Base-by-base conservation (phyloP, 2,888 invertebrate species). In the Chamaedrilus cognettii region DNA sequence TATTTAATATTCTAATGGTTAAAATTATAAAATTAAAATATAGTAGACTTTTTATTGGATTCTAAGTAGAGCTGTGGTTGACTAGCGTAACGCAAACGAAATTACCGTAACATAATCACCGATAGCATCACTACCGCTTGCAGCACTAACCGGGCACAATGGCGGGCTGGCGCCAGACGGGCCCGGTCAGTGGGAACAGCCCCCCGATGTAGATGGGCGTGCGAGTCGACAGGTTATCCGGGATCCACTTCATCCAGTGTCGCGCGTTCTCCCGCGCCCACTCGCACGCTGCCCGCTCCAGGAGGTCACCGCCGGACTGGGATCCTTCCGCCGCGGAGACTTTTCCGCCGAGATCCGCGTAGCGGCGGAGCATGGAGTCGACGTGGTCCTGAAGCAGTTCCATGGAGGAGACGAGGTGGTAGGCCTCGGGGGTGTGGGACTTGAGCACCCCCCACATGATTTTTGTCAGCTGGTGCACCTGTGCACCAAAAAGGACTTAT, bases 171-270 rank as follows among this genome's bases (percentile, higher is more conserved):
- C 0, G 86, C 81, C 88, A 88, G 7, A 86, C 85, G 0, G 86
- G 83, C 0, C 88, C 88, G 26, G 85, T 85, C 70, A 90, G 84
- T 0, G 92, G 91, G 78, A 91, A 90, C 74, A 90, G 89, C 0
- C 90, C 90, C 26, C 89, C 89, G 42, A 90, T 87, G 74, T 86
- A 86, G 11, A 90, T 82, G 30, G 78, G 80, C 19, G 82, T 81
- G 75, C 85, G 84, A 60, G 77, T 77, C 3, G 77, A 76, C 33
- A 80, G 78, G 66, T 75, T 85, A 1, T 80, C 73, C 1, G 85
- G 84, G 55, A 83, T 78, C 85, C 85, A 86, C 1, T 77, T 70
- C 0, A 70, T 75, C 84, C 88, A 86, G 0, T 83, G 81, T 0
- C 83, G 72, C 3, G 83, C 72, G 74, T 88, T 86, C 0, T 84